Base-by-base conservation (phyloP, 2,797 vertebrate species). In the Ptychadena robeensis region DNA sequence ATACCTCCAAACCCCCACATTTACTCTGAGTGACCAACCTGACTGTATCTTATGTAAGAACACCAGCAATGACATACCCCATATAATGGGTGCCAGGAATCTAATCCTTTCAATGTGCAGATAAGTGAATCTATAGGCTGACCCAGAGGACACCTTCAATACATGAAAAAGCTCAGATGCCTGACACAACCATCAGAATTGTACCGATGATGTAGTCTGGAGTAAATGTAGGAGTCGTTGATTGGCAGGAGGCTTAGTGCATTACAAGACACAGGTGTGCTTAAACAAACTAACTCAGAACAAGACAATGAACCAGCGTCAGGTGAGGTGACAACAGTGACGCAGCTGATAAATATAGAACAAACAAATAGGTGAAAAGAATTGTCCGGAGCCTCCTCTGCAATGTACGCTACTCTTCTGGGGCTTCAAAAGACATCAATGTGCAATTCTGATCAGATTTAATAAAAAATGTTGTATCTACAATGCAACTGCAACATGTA, bases 231-330 rank as follows among this genome's bases (percentile, higher is more conserved):
- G 12, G 74, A 74, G n/a, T 3, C 38, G 0, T 31, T 77, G 63
- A 77, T 66, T 65, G 74, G 28, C 14, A 28, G 25, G 28, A 37
- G 63, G 61, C 38, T 66, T 66, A 77, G 37, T 12, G 63, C 48
- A 31, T 66, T 35, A 75, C n/a, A 61, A 25, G 9, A 66, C n/a
- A 66, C 74, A 77, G 74, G 74, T 77, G 73, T 65, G 35, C 32
- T 25, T n/a, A 25, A 76, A 57, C 59, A 61, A 25, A 28, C 59
- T 61, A 25, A 61, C 59, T 61, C 59, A 48, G 6, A 40, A 61
- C 11, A 7, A 25, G 22, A 68, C 64, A 79, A 68, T 68, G 40
- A 7, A 14, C 6, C 12, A 1, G 25, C 59, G 30, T 37, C 76
- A 68, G 40, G 38, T 78, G 28, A 68, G 64, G 75, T 25, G 38